Evolutionary conservation across 2,113 vertebrate genomes (phyloP).

Genomic region (Pterocles gutturalis): DNA sequence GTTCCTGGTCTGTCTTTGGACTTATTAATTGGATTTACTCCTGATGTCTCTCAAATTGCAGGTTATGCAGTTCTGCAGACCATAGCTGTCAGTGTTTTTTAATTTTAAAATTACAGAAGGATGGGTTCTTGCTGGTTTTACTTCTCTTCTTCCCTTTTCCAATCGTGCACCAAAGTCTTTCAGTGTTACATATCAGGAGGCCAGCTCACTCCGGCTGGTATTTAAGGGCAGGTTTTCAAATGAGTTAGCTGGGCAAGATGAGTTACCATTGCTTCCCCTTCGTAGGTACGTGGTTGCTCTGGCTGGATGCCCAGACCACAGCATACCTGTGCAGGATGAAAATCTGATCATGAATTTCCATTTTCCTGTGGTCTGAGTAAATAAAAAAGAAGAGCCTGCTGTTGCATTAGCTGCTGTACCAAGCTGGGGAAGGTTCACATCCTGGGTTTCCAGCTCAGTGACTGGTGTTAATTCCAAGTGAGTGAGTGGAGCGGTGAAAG

Average conservation of each 20-base stretch:
- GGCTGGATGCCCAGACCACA: constrained; percentile 34
- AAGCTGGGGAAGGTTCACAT: neutral
- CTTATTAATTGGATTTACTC: constrained; percentile 49
- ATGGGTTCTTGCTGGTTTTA: constrained; percentile 7
- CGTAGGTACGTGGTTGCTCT: neutral
- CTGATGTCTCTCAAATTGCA: constrained; percentile 13
- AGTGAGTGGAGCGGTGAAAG: neutral
- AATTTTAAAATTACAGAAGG: constrained; percentile 1
- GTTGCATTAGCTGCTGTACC: neutral
- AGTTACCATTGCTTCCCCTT: neutral
- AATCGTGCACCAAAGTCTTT: constrained; percentile 3
- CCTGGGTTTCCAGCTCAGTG: neutral
- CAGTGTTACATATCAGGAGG: neutral
- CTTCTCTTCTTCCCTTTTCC: constrained; percentile 17
- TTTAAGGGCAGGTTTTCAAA: constrained; percentile 17
- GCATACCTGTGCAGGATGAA: constrained; percentile 1
- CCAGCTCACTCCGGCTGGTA: constrained; percentile 16
- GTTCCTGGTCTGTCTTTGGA: constrained; percentile 4
- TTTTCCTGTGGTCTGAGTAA: constrained; percentile 20
- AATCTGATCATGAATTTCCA: constrained; percentile 16
- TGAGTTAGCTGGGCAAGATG: neutral
- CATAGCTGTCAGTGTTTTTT: constrained; percentile 32
- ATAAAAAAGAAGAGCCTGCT: constrained; percentile 17
- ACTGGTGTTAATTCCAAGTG: neutral
- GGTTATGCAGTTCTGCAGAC: constrained; percentile 11